These are phyloP conservation scores for Hylaeus volcanicus DNA, from an alignment of 1,140 invertebrate species.

Conservation along the genomic window DNA sequence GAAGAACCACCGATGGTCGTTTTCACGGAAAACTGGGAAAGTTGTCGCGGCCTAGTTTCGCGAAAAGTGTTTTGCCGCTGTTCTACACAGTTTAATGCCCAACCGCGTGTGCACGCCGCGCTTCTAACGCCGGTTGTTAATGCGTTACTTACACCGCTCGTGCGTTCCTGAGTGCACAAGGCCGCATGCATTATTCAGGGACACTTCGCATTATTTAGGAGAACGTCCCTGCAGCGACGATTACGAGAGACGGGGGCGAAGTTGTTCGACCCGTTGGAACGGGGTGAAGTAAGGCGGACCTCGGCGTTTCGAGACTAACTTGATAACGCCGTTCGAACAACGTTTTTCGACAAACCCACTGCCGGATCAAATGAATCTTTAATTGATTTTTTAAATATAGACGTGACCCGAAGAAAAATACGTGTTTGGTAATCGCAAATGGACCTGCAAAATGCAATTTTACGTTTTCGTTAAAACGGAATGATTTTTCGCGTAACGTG, in stretches of 20 bases:
- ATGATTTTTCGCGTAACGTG: too few relatives aligned
- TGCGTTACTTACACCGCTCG: constrained; percentile 31
- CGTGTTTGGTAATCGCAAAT: too few relatives aligned
- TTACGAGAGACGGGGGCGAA: neutral
- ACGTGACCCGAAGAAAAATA: too few relatives aligned
- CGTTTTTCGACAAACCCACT: too few relatives aligned
- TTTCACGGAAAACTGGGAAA: neutral
- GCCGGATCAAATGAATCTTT: too few relatives aligned
- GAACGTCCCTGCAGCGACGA: constrained; percentile 13
- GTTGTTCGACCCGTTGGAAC: neutral
- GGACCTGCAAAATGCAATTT: too few relatives aligned
- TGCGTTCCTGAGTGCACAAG: constrained; percentile 12
- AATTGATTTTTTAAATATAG: too few relatives aligned
- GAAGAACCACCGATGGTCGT: too few relatives aligned
- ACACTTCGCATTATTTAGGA: constrained; percentile 42
- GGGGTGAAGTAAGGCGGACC: neutral
- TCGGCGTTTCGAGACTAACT: too few relatives aligned
- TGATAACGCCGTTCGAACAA: too few relatives aligned
- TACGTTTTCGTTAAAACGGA: too few relatives aligned
- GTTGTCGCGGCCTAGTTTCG: constrained; percentile 7
- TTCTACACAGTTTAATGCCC: constrained; percentile 17
- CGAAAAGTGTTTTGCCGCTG: constrained; percentile 1
- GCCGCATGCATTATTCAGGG: constrained; percentile 41
- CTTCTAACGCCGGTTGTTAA: constrained; percentile 33
- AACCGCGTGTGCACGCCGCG: constrained; percentile 3